A percentile compares a stretch with the other conserved stretches of the same genome.
phyloP scores from a whole-genome alignment of 2,797 vertebrate genomes.

The Toxotes lorentzi region DNA sequence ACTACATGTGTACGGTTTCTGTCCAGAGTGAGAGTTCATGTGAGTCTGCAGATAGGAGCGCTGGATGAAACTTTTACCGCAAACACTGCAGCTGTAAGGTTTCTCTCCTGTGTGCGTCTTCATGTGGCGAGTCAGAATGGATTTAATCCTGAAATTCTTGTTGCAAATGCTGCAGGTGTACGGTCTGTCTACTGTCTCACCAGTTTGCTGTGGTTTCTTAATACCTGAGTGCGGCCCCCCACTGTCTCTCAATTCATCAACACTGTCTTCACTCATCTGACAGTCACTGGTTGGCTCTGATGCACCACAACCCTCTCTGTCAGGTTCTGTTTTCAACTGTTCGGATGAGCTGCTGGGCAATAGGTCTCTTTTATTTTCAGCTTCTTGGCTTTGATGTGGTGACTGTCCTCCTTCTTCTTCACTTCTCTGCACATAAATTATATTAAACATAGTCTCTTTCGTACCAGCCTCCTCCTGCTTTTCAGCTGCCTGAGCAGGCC shows the following conservation, averaged over 20 bases:
- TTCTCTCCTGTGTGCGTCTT: conserved; percentile 67
- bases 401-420: conserved; percentile 14
- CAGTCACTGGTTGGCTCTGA: conserved; percentile 32
- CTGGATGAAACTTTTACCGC: conserved; percentile 67
- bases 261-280: conserved; percentile 36
- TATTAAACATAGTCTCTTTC: conserved; percentile 62
- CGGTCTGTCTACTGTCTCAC: conserved; percentile 27
- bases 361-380: neutral
- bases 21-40: conserved; percentile 65
- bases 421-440: conserved; percentile 52
- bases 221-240: neutral
- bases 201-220: neutral
- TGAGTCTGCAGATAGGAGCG: conserved; percentile 63
- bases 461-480: conserved; percentile 31
- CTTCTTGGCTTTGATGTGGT: conserved; percentile 2
- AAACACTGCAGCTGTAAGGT: conserved; percentile 55
- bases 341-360: conserved; percentile 32
- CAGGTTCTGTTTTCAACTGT: conserved; percentile 25
- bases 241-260: conserved; percentile 30
- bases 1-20: conserved; percentile 52
- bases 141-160: conserved; percentile 65
- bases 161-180: conserved; percentile 56
- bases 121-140: conserved; percentile 64
- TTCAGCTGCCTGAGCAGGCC: conserved; percentile 4
- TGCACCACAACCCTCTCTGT: neutral